phyloP scores from a whole-genome alignment of 2,113 vertebrate species.

The Ophiodon elongatus region DNA sequence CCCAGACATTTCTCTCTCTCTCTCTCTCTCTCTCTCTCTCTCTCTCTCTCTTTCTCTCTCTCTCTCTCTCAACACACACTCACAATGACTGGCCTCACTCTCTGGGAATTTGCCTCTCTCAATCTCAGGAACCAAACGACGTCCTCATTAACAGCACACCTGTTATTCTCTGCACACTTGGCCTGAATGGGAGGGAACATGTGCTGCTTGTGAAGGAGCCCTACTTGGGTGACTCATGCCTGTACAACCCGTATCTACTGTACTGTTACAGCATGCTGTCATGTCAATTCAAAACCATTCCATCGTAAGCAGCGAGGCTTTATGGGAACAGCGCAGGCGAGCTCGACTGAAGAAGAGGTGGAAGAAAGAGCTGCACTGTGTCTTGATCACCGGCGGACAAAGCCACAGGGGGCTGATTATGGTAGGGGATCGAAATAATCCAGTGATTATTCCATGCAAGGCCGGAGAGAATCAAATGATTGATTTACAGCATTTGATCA shows the following conservation, averaged over 20 bases:
- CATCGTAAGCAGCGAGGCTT: conserved; percentile 12
- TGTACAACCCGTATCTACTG: conserved; percentile 11
- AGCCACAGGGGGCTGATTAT: conserved; percentile 18
- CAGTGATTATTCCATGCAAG: not conserved
- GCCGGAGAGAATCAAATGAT: not conserved
- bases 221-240: conserved; percentile 48
- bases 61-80: conserved; percentile 3
- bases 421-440: not conserved
- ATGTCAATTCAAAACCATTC: conserved; percentile 25
- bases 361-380: conserved; percentile 27
- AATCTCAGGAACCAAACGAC: conserved; percentile 21
- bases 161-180: conserved; percentile 65
- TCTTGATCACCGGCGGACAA: conserved; percentile 13
- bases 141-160: conserved; percentile 70
- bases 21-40: conserved; percentile 2
- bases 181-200: conserved; percentile 56
- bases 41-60: no score
- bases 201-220: conserved; percentile 48
- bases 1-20: conserved; percentile 48
- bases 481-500: not conserved
- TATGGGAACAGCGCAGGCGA: not conserved
- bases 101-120: conserved; percentile 39
- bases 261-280: conserved; percentile 30
- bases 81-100: conserved; percentile 9
- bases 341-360: not conserved